Evolutionary conservation across 2,113 vertebrate genomes (phyloP), one percentile per base, ranked within the genome.

Genomic region (Mola mola): DNA sequence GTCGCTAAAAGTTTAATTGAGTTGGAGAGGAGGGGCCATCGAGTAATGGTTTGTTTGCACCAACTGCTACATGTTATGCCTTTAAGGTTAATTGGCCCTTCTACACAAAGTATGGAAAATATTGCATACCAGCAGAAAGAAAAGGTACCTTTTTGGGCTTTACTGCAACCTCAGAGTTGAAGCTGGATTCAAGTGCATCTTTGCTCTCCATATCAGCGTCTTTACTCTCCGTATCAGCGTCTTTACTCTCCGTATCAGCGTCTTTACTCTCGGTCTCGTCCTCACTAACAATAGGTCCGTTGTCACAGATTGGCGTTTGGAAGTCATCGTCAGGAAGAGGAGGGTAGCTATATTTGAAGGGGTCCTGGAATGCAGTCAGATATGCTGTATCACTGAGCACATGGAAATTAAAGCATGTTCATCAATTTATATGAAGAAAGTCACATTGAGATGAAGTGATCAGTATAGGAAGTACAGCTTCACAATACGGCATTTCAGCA

Each of bases 281-380:
- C 81, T 98, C 97, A 38, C 94, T 94, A 28, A 92, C 75, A 48
- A 96, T 90, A 0, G 95, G 96, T 8, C 96, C 96, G 22, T 98
- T 99, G 84, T 99, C 97, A 89, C 91, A 93, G 49, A 97, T 78
- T 8, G 97, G 97, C 1, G 95, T 96, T 87, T 95, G 96, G 89
- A 99, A 98, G 70, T 99, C 96, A 69, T 99, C 97, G 21, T 99
- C 97, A 6, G 94, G 94, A 28, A 99, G 90, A 4, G 97, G 97
- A n/a, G 97, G 97, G 62, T 99, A 99, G 80, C 92, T 96, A 40
- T 98, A 99, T 67, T 94, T 96, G 83, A 98, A 99, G 42, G 93
- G 79, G 85, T 99, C 97, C 97, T 99, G 65, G 17, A 62, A 77
- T 16, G n/a, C 0, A 40, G 25, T 2, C 37, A 56, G 20, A 69